phyloP scores from a whole-genome alignment of 2,888 invertebrate species.

The Perizoma flavofasciatum region DNA sequence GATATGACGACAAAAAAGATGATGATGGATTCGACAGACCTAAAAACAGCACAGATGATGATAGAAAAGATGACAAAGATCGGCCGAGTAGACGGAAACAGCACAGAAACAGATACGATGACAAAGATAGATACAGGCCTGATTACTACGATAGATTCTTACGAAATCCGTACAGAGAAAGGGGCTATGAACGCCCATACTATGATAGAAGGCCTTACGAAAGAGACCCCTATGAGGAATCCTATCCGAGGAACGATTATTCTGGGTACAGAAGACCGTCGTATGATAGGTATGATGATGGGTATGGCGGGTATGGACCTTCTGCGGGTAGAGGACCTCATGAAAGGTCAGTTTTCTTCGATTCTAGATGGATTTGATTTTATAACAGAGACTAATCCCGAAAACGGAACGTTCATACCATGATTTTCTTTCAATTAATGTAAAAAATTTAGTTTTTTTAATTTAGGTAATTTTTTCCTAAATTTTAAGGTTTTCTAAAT shows the following conservation, averaged over 20 bases:
- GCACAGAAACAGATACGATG: constrained; percentile 61
- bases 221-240: constrained; percentile 53
- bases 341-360: constrained; percentile 65
- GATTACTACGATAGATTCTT: constrained; percentile 74
- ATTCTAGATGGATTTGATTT: neutral
- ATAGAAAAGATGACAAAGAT: constrained; percentile 66
- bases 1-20: constrained; percentile 62
- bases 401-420: too few species aligned
- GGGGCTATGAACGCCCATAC: constrained; percentile 57
- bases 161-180: constrained; percentile 68
- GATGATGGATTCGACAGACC: constrained; percentile 56
- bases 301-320: constrained; percentile 68
- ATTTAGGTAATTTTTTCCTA: too few species aligned
- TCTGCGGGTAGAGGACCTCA: constrained; percentile 72
- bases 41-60: constrained; percentile 66
- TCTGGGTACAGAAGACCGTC: constrained; percentile 61
- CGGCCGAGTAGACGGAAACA: constrained; percentile 47
- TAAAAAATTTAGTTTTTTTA: too few species aligned
- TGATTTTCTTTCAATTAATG: too few species aligned
- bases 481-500: too few species aligned
- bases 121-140: constrained; percentile 71
- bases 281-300: constrained; percentile 68
- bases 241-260: constrained; percentile 52
- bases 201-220: constrained; percentile 69
- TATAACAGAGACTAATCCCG: neutral